Percentiles rank a stretch among this genome's conserved stretches.
Conservation (phyloP, 2,113 vertebrate species). For the Aplodontia rufa region DNA sequence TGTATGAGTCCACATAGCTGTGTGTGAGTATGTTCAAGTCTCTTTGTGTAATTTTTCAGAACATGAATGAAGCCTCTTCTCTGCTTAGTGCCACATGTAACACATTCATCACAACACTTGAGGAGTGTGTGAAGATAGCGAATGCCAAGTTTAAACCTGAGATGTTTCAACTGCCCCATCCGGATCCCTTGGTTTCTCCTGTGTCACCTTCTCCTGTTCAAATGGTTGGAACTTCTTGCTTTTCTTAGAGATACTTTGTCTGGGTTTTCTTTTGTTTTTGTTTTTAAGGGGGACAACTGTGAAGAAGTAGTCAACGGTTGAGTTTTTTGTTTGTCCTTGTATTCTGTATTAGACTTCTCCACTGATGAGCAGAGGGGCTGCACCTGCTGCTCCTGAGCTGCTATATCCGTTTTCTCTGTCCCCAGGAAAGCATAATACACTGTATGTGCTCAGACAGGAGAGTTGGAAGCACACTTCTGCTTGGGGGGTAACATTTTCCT, state of each 20-base stretch:
- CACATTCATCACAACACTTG: slow-evolving; percentile 96
- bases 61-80: slow-evolving; percentile 92
- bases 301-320: neutral
- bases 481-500: neutral
- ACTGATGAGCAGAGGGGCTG: neutral
- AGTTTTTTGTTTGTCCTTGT: neutral
- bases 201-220: slow-evolving; percentile 92
- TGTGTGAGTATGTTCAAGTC: slow-evolving; percentile 28
- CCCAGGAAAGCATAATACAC: neutral
- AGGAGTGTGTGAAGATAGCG: slow-evolving; percentile 97
- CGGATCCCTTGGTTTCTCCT: slow-evolving; percentile 89
- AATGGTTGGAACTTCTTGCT: slow-evolving; percentile 86
- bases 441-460: neutral
- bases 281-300: neutral
- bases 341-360: neutral
- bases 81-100: slow-evolving; percentile 97
- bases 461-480: neutral
- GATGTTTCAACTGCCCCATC: slow-evolving; percentile 87
- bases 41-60: slow-evolving; percentile 83
- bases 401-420: neutral
- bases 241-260: slow-evolving; percentile 24
- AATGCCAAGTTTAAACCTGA: slow-evolving; percentile 95
- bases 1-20: neutral
- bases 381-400: neutral
- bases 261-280: slow-evolving; percentile 9